Evolutionary conservation across 2,888 invertebrate genomes (phyloP).

Genomic region (Nephrocerus scutellatus): DNA sequence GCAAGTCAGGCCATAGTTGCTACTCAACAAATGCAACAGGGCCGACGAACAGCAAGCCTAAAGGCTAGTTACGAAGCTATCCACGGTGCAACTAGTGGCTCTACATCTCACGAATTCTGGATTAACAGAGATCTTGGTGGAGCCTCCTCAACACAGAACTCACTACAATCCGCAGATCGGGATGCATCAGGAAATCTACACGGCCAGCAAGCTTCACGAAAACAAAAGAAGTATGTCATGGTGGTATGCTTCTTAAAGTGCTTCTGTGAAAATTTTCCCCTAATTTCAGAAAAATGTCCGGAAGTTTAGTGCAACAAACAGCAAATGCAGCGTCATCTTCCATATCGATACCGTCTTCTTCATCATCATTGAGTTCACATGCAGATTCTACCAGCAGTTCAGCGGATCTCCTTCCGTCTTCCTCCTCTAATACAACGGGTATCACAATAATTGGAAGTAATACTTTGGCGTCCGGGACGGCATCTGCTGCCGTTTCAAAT

Average conservation of each 20-base stretch:
- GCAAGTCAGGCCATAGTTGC: conserved; percentile 95
- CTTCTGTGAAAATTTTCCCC: background rate
- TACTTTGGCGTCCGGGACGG: conserved; percentile 22
- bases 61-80: conserved; percentile 94
- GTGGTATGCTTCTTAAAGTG: background rate
- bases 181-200: conserved; percentile 42
- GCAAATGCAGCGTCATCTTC: conserved; percentile 29
- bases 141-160: conserved; percentile 62
- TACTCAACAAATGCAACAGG: conserved; percentile 94
- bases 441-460: conserved; percentile 1
- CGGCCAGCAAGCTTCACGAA: conserved; percentile 22
- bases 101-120: conserved; percentile 58
- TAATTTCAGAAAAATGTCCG: conserved; percentile 30
- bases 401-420: conserved; percentile 29
- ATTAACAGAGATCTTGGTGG: conserved; percentile 61
- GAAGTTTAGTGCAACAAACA: conserved; percentile 22
- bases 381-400: conserved; percentile 28
- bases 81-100: conserved; percentile 57
- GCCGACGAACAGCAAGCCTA: conserved; percentile 83
- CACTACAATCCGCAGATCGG: conserved; percentile 60
- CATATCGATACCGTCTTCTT: conserved; percentile 38
- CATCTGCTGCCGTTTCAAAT: conserved; percentile 23
- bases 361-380: conserved; percentile 37
- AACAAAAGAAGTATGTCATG: conserved; percentile 33
- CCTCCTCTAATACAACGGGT: conserved; percentile 17